Percentiles rank a stretch among this genome's conserved stretches.
Conservation (phyloP, 2,797 vertebrate genomes). For the Myiothlypis chrysogaster region DNA sequence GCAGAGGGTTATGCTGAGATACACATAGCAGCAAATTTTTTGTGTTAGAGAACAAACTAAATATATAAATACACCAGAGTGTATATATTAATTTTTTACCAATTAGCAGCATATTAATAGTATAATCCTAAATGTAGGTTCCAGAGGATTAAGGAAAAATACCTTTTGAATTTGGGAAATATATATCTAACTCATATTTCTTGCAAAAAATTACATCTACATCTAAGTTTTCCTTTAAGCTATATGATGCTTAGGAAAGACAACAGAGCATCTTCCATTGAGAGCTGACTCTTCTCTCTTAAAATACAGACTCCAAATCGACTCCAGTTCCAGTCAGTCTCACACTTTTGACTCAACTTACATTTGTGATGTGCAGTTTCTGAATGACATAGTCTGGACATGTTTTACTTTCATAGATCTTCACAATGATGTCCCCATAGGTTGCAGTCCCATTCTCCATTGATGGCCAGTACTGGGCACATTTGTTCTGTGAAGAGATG, state of each 20-base stretch:
- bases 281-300: not conserved
- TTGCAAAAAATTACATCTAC: not conserved
- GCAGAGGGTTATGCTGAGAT: not conserved
- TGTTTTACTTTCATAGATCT: constrained; percentile 79
- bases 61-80: not conserved
- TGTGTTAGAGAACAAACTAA: not conserved
- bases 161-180: not conserved
- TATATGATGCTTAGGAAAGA: not conserved
- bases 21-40: not conserved
- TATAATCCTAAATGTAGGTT: not conserved
- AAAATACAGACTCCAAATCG: not conserved
- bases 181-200: not conserved
- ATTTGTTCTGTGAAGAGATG: constrained; percentile 82
- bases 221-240: not conserved
- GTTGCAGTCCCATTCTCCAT: constrained; percentile 75
- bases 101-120: not conserved
- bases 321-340: not conserved
- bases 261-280: not conserved
- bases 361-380: constrained; percentile 81
- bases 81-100: not conserved
- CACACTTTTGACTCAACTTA: constrained; percentile 50
- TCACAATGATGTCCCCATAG: constrained; percentile 86
- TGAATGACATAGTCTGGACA: constrained; percentile 92
- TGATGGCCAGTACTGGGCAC: constrained; percentile 94
- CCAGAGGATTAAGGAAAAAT: not conserved